Percentiles rank a stretch among this genome's conserved stretches.
Evolutionary conservation across 2,888 invertebrate species (phyloP).

Genomic region (Ectobius pallidus): DNA sequence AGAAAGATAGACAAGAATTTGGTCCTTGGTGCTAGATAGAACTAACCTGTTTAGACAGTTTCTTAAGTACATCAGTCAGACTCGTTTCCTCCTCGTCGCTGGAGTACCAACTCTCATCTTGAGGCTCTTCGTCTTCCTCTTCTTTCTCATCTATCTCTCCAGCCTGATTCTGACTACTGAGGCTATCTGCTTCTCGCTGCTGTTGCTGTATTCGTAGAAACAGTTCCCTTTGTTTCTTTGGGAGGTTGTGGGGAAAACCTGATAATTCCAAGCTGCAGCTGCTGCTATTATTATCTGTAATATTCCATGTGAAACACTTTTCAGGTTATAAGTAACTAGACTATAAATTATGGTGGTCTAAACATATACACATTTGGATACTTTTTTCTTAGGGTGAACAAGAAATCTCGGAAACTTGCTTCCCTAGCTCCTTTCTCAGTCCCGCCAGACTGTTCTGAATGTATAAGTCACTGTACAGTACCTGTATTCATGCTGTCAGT

Average conservation of each 20-base stretch:
- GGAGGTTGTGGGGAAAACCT: slow-evolving; percentile 60
- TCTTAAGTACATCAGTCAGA: slow-evolving; percentile 45
- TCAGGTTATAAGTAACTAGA: too few species aligned
- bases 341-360: too few species aligned
- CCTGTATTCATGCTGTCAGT: too few species aligned
- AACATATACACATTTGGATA: too few species aligned
- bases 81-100: slow-evolving; percentile 73
- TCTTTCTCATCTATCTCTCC: slow-evolving; percentile 43
- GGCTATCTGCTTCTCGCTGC: slow-evolving; percentile 53
- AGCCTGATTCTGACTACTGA: slow-evolving; percentile 31
- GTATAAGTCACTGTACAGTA: too few species aligned
- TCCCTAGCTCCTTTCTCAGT: too few species aligned
- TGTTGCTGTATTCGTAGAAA: slow-evolving; percentile 71
- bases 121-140: slow-evolving; percentile 45
- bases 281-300: not conserved
- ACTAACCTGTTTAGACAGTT: slow-evolving; percentile 44
- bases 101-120: slow-evolving; percentile 74
- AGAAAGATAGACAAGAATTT: too few species aligned
- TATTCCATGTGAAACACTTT: too few species aligned
- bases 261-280: slow-evolving; percentile 43
- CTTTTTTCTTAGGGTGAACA: too few species aligned
- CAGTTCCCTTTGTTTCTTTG: slow-evolving; percentile 69
- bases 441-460: too few species aligned
- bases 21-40: too few species aligned
- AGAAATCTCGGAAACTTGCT: too few species aligned